phyloP scores from a whole-genome alignment of 1,140 invertebrate species.

The Pseudoatta argentina region DNA sequence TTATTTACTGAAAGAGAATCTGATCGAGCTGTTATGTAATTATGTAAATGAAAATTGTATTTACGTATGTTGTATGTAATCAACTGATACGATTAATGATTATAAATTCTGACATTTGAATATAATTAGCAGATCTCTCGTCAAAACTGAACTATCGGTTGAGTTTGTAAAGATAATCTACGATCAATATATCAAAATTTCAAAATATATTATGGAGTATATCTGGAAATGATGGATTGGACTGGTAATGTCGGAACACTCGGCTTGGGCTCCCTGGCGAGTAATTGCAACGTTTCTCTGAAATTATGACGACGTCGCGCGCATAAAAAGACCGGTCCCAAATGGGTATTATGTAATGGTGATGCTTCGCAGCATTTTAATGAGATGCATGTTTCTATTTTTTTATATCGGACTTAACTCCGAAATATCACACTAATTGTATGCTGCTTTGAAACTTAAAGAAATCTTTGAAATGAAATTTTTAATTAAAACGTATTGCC shows the following conservation, averaged over 20 bases:
- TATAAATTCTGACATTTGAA: not conserved
- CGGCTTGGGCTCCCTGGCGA: not conserved
- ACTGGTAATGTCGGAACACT: conserved; percentile 3
- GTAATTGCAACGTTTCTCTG: conserved; percentile 55
- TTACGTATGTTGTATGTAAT: not conserved
- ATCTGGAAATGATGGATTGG: conserved; percentile 9
- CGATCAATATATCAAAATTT: not conserved
- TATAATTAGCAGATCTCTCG: not conserved
- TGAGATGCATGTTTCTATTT: not conserved
- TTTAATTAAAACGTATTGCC: not conserved
- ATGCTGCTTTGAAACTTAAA: not conserved
- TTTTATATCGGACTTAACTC: not conserved
- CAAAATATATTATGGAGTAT: conserved; percentile 23
- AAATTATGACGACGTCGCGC: conserved; percentile 44
- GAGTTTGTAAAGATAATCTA: not conserved
- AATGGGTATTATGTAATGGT: conserved; percentile 66
- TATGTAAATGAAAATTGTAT: not conserved
- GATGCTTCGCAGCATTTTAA: conserved; percentile 60
- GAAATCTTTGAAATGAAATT: not conserved
- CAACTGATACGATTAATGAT: conserved; percentile 19
- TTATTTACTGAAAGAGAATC: not conserved
- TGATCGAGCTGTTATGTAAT: not conserved
- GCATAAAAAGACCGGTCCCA: conserved; percentile 68
- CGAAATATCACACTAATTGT: not conserved
- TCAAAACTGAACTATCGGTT: not conserved